These are phyloP conservation scores for Brachionus rubens DNA, from an alignment of 1,140 invertebrate species.

Conservation along the genomic window DNA sequence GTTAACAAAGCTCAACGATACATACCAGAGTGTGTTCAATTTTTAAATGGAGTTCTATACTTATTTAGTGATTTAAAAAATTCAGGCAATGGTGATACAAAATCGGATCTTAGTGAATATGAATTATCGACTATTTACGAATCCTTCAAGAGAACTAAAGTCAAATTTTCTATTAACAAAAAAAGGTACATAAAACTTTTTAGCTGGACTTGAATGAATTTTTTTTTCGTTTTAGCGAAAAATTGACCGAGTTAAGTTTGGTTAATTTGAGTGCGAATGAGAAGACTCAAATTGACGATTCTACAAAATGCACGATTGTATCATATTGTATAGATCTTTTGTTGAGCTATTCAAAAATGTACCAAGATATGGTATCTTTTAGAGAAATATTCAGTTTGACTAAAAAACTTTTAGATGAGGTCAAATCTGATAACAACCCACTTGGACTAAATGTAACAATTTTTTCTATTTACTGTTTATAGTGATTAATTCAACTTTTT, in stretches of 20 bases:
- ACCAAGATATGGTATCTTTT: constrained; percentile 53
- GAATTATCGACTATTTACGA: constrained; percentile 38
- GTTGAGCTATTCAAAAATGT: constrained; percentile 52
- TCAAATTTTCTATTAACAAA: constrained; percentile 3
- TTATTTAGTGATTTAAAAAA: constrained; percentile 50
- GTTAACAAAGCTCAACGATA: constrained; percentile 75
- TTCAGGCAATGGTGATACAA: constrained; percentile 49
- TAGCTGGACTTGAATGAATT: constrained; percentile 60
- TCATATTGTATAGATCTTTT: constrained; percentile 49
- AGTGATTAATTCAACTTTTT: not conserved
- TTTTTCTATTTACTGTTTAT: no score
- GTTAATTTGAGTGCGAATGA: constrained; percentile 31
- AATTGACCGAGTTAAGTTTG: constrained; percentile 58
- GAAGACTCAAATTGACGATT: constrained; percentile 28
- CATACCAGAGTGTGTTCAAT: constrained; percentile 74
- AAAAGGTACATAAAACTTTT: constrained; percentile 59
- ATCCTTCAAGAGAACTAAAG: constrained; percentile 33
- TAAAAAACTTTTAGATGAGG: constrained; percentile 49
- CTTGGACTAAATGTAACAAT: constrained; percentile 60
- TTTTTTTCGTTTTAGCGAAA: constrained; percentile 62
- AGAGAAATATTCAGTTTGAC: constrained; percentile 55
- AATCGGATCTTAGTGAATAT: not conserved
- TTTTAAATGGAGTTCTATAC: constrained; percentile 63
- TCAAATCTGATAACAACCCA: constrained; percentile 65
- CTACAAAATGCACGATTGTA: constrained; percentile 21